Percentiles rank a stretch among this genome's conserved stretches.
These are phyloP conservation scores for Beroe ovata DNA, from an alignment of 37 sponge, comb jelly and placozoan species.

Conservation along the genomic window DNA sequence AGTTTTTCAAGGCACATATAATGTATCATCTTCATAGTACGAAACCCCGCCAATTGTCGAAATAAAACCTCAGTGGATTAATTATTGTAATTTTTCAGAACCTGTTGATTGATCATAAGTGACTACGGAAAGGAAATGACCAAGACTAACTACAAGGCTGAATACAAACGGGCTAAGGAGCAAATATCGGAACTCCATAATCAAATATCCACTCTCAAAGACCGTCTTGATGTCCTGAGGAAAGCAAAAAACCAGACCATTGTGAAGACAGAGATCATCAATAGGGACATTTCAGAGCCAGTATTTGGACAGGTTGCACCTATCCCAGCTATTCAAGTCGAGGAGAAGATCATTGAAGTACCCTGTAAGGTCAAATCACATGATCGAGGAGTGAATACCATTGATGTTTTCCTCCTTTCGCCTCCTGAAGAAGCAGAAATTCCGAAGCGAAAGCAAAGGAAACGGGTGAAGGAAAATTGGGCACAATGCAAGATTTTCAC, in stretches of 20 bases:
- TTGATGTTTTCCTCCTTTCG: neutral
- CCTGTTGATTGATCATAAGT: too few species aligned
- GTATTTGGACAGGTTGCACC: constrained; percentile 17
- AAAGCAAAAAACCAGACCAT: constrained; percentile 60
- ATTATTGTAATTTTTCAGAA: too few species aligned
- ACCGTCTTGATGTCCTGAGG: constrained; percentile 27
- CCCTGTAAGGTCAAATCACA: neutral
- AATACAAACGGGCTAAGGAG: constrained; percentile 33
- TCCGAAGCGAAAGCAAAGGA: constrained; percentile 12
- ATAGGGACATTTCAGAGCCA: constrained; percentile 36
- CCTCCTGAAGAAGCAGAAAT: neutral
- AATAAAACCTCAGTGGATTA: too few species aligned
- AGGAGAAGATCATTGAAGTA: neutral
- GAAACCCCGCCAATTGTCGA: too few species aligned
- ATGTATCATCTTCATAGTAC: too few species aligned
- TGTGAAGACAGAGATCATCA: constrained; percentile 55
- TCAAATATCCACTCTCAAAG: neutral
- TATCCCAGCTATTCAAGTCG: neutral
- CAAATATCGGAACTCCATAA: constrained; percentile 52
- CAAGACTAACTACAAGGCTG: constrained; percentile 19
- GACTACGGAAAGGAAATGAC: too few species aligned
- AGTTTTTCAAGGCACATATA: too few species aligned
- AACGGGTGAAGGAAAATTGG: constrained; percentile 54
- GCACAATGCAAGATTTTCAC: constrained; percentile 14
- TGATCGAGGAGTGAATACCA: neutral